These are phyloP conservation scores for Amphiura filiformis DNA, from an alignment of 35 echinoderm and acorn worm species.

Conservation along the genomic window DNA sequence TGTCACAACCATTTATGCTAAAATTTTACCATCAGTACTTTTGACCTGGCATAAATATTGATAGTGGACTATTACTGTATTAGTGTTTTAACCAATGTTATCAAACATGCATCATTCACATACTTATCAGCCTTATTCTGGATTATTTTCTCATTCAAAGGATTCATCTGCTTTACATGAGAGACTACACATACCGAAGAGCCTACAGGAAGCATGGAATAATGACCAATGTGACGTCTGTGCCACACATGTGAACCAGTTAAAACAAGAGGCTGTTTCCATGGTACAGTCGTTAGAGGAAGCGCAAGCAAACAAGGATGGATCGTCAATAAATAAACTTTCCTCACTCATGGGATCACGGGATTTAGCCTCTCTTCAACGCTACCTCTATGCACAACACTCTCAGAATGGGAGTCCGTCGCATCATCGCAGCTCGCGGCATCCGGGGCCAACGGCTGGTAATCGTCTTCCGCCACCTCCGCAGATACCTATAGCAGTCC, in stretches of 20 bases:
- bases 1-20: background rate
- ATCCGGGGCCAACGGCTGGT: slow-evolving; percentile 34
- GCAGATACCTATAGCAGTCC: slow-evolving; percentile 60
- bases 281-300: slow-evolving; percentile 96
- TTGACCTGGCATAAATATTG: background rate
- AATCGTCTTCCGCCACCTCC: slow-evolving; percentile 22
- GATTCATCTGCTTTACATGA: slow-evolving; percentile 87
- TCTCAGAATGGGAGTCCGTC: slow-evolving; percentile 36
- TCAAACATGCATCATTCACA: background rate
- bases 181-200: slow-evolving; percentile 75
- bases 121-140: background rate
- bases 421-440: slow-evolving; percentile 48
- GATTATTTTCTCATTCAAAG: slow-evolving; percentile 31
- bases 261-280: slow-evolving; percentile 81
- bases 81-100: background rate
- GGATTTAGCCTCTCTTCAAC: slow-evolving; percentile 79
- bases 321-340: slow-evolving; percentile 54
- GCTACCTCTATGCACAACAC: slow-evolving; percentile 90
- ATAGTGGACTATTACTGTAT: background rate
- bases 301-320: slow-evolving; percentile 56
- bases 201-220: slow-evolving; percentile 80
- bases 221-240: slow-evolving; percentile 86
- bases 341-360: slow-evolving; percentile 69
- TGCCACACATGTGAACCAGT: slow-evolving; percentile 69
- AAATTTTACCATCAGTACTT: background rate